Conservation (phyloP, 2,888 invertebrate genomes). For the Thecophora atra region DNA sequence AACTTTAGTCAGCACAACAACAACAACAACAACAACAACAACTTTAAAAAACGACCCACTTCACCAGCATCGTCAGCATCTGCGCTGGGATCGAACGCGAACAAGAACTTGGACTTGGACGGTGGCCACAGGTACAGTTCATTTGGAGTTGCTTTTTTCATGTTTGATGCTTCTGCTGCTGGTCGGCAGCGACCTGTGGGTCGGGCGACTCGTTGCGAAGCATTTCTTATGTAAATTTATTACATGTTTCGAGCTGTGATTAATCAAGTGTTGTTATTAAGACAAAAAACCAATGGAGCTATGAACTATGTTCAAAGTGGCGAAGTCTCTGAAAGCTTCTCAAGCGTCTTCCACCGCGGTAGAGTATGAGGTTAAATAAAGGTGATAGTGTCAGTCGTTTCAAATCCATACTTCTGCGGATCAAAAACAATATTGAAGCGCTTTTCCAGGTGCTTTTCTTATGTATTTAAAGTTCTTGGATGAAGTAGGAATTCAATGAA, state of each 20-base stretch:
- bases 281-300: neutral
- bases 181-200: neutral
- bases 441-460: too few relatives aligned
- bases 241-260: neutral
- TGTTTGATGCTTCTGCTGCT: neutral
- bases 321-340: constrained; percentile 1
- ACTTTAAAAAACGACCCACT: constrained; percentile 50
- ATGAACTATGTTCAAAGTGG: too few relatives aligned
- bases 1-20: constrained; percentile 55
- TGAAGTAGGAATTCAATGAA: too few relatives aligned
- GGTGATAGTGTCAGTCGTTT: too few relatives aligned
- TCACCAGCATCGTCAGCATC: constrained; percentile 47
- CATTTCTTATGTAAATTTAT: neutral
- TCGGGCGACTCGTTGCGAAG: neutral
- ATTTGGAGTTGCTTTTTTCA: constrained; percentile 2
- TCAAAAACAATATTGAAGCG: too few relatives aligned
- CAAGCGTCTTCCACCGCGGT: neutral
- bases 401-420: too few relatives aligned
- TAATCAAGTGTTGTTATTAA: constrained; percentile 4
- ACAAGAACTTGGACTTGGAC: constrained; percentile 53
- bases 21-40: constrained; percentile 61
- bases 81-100: constrained; percentile 48
- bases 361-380: too few relatives aligned
- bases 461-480: too few relatives aligned
- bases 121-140: constrained; percentile 57